Evolutionary conservation across 2,797 vertebrate species (phyloP).

Genomic region (Sternarchorhynchus goeldii): DNA sequence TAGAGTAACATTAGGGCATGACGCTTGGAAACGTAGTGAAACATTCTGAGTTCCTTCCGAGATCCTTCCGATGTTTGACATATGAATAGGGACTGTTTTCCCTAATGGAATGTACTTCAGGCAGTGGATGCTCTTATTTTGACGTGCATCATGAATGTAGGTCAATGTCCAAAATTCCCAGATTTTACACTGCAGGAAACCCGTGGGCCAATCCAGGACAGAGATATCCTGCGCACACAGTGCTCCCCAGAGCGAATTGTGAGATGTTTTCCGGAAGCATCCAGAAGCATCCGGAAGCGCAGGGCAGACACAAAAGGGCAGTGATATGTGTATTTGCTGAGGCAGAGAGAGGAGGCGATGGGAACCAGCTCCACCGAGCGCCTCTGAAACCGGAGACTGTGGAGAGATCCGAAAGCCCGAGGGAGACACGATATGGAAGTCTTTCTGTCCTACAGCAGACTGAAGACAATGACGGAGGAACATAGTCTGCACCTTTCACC

Average conservation of each 20-base stretch:
- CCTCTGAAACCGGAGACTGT: conserved; percentile 68
- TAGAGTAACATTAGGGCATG: background rate
- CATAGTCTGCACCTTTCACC: conserved; percentile 52
- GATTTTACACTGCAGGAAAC: conserved; percentile 37
- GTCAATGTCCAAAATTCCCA: conserved; percentile 31
- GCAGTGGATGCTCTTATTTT: conserved; percentile 14
- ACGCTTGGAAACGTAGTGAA: no score
- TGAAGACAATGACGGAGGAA: conserved; percentile 58
- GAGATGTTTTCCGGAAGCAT: conserved; percentile 33
- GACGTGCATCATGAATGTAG: conserved; percentile 29
- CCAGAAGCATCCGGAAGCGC: conserved; percentile 54
- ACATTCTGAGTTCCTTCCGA: no score
- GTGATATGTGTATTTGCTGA: conserved; percentile 65
- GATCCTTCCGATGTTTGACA: no score
- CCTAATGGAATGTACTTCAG: no score
- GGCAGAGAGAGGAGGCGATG: conserved; percentile 64
- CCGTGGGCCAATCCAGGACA: conserved; percentile 39
- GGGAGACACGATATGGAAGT: conserved; percentile 66
- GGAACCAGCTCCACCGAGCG: conserved; percentile 64
- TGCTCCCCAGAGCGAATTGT: conserved; percentile 30
- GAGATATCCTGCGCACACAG: conserved; percentile 22
- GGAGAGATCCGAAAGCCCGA: conserved; percentile 61
- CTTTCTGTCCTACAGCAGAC: conserved; percentile 56
- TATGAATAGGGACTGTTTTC: no score
- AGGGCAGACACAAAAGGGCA: conserved; percentile 48